These are phyloP conservation scores for Lates japonicus DNA, from an alignment of 2,797 vertebrate genomes.

Conservation along the genomic window DNA sequence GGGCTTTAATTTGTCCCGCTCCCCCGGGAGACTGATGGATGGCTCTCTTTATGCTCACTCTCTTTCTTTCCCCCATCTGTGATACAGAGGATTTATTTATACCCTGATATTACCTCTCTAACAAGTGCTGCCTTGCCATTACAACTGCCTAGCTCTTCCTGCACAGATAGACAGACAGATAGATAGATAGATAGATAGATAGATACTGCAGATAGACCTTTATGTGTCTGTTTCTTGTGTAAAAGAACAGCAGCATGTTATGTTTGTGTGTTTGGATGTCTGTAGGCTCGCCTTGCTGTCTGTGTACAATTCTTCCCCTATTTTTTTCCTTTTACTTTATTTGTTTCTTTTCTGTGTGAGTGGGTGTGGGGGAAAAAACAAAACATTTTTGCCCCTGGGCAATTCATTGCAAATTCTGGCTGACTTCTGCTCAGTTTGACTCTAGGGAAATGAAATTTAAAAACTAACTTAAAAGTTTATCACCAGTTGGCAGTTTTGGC, in stretches of 20 bases:
- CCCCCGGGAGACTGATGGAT: slow-evolving; percentile 85
- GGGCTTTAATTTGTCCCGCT: slow-evolving; percentile 87
- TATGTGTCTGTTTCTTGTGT: not conserved
- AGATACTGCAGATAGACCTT: slow-evolving; percentile 12
- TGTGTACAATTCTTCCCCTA: slow-evolving; percentile 42
- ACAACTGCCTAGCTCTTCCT: slow-evolving; percentile 54
- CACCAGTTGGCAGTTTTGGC: slow-evolving; percentile 84
- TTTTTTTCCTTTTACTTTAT: slow-evolving; percentile 44
- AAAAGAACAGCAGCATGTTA: not conserved
- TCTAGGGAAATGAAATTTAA: slow-evolving; percentile 79
- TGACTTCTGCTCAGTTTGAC: slow-evolving; percentile 74
- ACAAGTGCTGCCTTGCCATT: slow-evolving; percentile 83
- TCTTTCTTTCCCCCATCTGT: slow-evolving; percentile 84
- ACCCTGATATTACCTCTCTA: slow-evolving; percentile 86
- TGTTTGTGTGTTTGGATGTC: slow-evolving; percentile 32
- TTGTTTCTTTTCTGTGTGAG: slow-evolving; percentile 66
- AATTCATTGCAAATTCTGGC: slow-evolving; percentile 80
- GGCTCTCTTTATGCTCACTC: slow-evolving; percentile 84
- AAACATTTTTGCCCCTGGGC: slow-evolving; percentile 81
- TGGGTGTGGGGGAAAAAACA: slow-evolving; percentile 48
- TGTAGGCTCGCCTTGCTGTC: slow-evolving; percentile 33
- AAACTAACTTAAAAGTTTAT: slow-evolving; percentile 83
- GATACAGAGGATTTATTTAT: slow-evolving; percentile 85
- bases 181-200: slow-evolving; percentile 38
- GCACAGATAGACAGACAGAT: slow-evolving; percentile 33